Evolutionary conservation across 1,140 invertebrate genomes (phyloP).

Genomic region (Hypsibius dujardini): DNA sequence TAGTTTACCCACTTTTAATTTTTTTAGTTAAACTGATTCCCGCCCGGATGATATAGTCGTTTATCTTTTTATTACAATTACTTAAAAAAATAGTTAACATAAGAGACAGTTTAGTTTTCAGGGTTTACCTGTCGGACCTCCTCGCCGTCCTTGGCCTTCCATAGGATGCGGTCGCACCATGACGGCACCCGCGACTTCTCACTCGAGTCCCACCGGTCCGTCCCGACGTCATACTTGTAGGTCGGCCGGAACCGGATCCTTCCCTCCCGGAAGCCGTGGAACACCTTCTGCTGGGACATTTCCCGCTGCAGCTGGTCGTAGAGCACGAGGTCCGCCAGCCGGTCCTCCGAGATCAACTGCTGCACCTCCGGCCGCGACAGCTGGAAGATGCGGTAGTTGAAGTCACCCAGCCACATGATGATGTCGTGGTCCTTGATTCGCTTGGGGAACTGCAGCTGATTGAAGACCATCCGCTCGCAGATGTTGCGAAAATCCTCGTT

Average conservation of each 20-base stretch:
- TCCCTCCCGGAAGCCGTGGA: slow-evolving; percentile 71
- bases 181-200: slow-evolving; percentile 86
- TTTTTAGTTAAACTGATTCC: no score
- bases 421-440: slow-evolving; percentile 78
- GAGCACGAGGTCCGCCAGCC: slow-evolving; percentile 39
- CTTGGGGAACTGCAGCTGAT: slow-evolving; percentile 46
- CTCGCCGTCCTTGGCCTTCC: slow-evolving; percentile 47
- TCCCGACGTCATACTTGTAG: slow-evolving; percentile 92
- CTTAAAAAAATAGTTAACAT: no score
- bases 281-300: slow-evolving; percentile 48
- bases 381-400: slow-evolving; percentile 84
- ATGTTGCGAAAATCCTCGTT: slow-evolving; percentile 58
- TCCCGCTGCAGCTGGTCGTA: slow-evolving; percentile 68
- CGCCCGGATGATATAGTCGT: no score
- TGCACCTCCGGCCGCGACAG: slow-evolving; percentile 27
- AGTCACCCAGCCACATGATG: slow-evolving; percentile 89
- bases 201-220: slow-evolving; percentile 90
- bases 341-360: slow-evolving; percentile 38
- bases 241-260: slow-evolving; percentile 76
- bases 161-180: slow-evolving; percentile 93
- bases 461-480: slow-evolving; percentile 50
- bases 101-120: no score
- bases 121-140: no score
- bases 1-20: no score
- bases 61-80: no score